Percentiles rank a stretch among this genome's conserved stretches.
Evolutionary conservation across 2,797 vertebrate genomes (phyloP).

Genomic region (Sarcoramphus papa): DNA sequence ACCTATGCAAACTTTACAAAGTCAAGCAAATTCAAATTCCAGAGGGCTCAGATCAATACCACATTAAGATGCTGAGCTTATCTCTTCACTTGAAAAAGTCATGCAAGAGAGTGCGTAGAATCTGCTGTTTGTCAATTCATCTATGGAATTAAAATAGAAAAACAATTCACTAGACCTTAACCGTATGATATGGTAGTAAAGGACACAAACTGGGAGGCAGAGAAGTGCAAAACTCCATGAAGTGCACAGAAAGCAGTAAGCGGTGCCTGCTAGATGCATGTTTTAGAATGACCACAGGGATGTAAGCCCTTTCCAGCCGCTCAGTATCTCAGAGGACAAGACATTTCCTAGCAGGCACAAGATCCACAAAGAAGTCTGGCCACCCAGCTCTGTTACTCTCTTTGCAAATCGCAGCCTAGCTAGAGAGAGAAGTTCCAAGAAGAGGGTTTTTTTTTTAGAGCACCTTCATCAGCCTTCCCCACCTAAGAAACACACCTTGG

Average conservation of each 20-base stretch:
- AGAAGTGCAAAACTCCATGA: neutral
- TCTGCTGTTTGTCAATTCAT: neutral
- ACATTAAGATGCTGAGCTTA: conserved; percentile 55
- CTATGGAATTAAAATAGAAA: conserved; percentile 14
- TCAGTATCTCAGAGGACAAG: neutral
- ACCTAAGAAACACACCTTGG: neutral
- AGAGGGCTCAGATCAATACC: conserved; percentile 60
- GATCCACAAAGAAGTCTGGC: neutral
- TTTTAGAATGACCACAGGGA: neutral
- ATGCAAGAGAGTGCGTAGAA: neutral
- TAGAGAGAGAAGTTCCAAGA: neutral
- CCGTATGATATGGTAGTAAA: neutral
- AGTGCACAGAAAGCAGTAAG: neutral
- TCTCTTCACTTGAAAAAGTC: conserved; percentile 5
- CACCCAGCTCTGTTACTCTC: neutral
- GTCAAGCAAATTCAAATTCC: conserved; percentile 58
- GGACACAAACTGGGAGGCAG: neutral
- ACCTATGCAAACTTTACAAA: conserved; percentile 57
- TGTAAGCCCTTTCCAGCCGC: neutral
- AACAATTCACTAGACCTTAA: neutral
- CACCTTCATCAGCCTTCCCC: neutral
- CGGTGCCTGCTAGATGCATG: no score
- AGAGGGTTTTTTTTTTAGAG: neutral
- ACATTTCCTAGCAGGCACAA: neutral
- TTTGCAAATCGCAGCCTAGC: neutral